Conservation (phyloP, 2,797 vertebrate genomes). For the Pangasius krempfi region DNA sequence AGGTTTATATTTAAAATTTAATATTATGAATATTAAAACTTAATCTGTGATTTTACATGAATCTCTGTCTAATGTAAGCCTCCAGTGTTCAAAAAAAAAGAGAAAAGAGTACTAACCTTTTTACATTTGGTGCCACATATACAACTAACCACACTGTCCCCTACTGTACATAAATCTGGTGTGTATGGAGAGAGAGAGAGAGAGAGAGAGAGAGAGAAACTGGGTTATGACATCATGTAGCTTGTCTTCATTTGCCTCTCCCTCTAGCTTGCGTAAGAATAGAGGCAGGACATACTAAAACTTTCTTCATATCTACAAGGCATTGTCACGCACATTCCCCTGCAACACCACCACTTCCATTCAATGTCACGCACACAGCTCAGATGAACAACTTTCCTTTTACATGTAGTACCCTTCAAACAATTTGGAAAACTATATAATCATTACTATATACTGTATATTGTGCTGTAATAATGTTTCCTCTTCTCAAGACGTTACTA, state of each 20-base stretch:
- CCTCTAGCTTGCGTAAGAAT: conserved; percentile 24
- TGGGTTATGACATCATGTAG: not conserved
- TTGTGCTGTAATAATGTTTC: not conserved
- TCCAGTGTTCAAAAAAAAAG: not conserved
- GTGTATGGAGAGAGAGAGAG: not conserved
- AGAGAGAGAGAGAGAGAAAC: not conserved
- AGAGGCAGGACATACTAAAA: not conserved
- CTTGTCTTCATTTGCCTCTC: not conserved
- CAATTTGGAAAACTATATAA: not conserved
- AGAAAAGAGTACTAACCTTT: not conserved
- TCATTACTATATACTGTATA: not conserved
- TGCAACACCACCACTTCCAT: not conserved
- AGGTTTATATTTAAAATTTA: not conserved
- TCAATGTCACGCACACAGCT: conserved; percentile 16
- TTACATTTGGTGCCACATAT: not conserved
- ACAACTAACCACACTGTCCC: not conserved
- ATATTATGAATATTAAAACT: not conserved
- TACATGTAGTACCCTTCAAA: not conserved
- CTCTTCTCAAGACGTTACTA: not conserved
- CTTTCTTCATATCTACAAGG: not conserved
- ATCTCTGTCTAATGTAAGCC: not conserved
- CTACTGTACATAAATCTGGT: not conserved
- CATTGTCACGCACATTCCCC: conserved; percentile 25
- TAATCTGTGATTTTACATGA: not conserved
- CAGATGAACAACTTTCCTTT: not conserved